Evolutionary conservation across 1,140 invertebrate genomes (phyloP).

Genomic region (Leptinotarsa defecta): DNA sequence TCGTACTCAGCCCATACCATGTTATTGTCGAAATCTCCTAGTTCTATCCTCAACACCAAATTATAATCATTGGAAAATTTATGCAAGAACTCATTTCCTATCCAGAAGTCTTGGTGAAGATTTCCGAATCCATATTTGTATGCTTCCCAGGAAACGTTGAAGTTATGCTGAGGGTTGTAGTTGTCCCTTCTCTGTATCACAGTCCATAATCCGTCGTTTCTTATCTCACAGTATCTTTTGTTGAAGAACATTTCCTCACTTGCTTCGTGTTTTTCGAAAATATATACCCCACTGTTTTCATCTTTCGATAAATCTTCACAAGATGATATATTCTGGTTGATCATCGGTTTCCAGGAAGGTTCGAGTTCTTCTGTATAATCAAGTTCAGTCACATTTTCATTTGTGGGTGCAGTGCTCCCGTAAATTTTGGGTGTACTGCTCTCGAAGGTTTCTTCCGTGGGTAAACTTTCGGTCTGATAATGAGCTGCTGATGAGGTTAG

Average conservation of each 20-base stretch:
- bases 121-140: constrained; percentile 67
- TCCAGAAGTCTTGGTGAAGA: constrained; percentile 65
- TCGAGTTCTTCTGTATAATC: background rate
- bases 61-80: constrained; percentile 56
- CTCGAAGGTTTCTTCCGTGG: background rate
- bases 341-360: background rate
- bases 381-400: background rate
- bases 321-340: constrained; percentile 9
- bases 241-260: constrained; percentile 42
- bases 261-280: constrained; percentile 32
- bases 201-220: constrained; percentile 57
- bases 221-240: constrained; percentile 56
- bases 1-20: constrained; percentile 60
- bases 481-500: background rate
- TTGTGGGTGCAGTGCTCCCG: background rate
- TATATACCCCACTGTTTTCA: constrained; percentile 43
- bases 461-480: background rate
- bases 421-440: background rate
- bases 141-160: constrained; percentile 65
- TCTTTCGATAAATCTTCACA: constrained; percentile 34
- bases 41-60: constrained; percentile 60
- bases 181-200: constrained; percentile 57
- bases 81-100: constrained; percentile 68
- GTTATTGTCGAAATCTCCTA: constrained; percentile 60
- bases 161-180: constrained; percentile 55